These are phyloP conservation scores for Orthosia cruda DNA, from an alignment of 2,888 invertebrate genomes.

Conservation along the genomic window DNA sequence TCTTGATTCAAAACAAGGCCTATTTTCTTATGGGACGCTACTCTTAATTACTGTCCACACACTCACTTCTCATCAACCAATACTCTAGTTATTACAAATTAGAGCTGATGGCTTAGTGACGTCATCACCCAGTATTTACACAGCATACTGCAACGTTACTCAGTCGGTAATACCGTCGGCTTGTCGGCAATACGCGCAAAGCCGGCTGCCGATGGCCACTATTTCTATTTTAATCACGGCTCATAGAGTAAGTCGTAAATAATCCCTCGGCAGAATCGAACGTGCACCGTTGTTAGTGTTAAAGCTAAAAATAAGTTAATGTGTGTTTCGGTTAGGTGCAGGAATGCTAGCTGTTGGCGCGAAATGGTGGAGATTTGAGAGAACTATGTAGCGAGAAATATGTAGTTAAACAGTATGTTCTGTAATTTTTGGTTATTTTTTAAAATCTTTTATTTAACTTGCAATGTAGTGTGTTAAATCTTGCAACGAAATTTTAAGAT, in stretches of 20 bases:
- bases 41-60: background rate
- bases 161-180: conserved; percentile 52
- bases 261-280: conserved; percentile 81
- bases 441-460: no score
- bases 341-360: conserved; percentile 52
- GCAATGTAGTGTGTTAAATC: no score
- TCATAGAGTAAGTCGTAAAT: conserved; percentile 81
- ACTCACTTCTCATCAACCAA: background rate
- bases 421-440: background rate
- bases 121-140: conserved; percentile 21
- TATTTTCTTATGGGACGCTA: background rate
- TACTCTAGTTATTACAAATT: background rate
- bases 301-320: conserved; percentile 72
- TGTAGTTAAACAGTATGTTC: background rate
- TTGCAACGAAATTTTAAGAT: no score
- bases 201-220: conserved; percentile 70
- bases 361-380: conserved; percentile 28
- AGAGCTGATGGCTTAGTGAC: conserved; percentile 14
- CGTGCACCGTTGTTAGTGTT: conserved; percentile 80
- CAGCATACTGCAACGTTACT: conserved; percentile 43
- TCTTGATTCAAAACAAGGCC: background rate
- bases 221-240: conserved; percentile 82
- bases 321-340: conserved; percentile 51
- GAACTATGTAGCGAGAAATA: conserved; percentile 2
- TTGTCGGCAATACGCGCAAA: conserved; percentile 70